Evolutionary conservation across 2,888 invertebrate genomes (phyloP).

Genomic region (Hemaris fuciformis): DNA sequence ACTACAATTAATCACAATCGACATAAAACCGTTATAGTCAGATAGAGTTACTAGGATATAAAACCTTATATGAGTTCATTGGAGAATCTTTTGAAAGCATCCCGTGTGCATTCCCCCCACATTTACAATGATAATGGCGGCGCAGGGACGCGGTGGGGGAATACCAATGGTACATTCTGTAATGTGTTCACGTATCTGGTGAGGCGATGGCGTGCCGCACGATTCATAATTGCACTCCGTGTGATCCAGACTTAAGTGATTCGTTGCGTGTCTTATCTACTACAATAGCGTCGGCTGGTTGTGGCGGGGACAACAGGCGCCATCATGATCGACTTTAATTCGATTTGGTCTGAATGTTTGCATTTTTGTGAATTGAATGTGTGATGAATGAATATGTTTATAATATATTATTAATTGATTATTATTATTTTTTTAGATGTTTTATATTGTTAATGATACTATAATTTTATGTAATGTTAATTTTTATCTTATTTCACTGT

Average conservation of each 20-base stretch:
- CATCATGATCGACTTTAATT: no score
- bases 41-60: no score
- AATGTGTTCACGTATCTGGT: conserved; percentile 51
- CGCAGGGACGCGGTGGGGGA: conserved; percentile 31
- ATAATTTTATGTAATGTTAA: no score
- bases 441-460: no score
- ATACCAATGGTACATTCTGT: conserved; percentile 56
- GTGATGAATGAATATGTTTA: no score
- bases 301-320: not conserved
- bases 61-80: not conserved
- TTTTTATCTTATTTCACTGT: no score
- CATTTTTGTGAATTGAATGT: no score
- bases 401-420: no score
- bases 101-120: conserved; percentile 35
- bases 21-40: no score
- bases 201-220: conserved; percentile 28
- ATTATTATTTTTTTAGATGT: no score
- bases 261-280: not conserved
- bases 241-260: conserved; percentile 1
- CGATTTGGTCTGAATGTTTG: no score
- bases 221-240: conserved; percentile 2
- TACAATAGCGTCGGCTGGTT: not conserved
- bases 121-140: conserved; percentile 49
- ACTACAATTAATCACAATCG: no score
- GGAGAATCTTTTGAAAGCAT: conserved; percentile 22